These are phyloP conservation scores for Solenodon paradoxus DNA, from an alignment of 2,113 vertebrate species.

Conservation along the genomic window DNA sequence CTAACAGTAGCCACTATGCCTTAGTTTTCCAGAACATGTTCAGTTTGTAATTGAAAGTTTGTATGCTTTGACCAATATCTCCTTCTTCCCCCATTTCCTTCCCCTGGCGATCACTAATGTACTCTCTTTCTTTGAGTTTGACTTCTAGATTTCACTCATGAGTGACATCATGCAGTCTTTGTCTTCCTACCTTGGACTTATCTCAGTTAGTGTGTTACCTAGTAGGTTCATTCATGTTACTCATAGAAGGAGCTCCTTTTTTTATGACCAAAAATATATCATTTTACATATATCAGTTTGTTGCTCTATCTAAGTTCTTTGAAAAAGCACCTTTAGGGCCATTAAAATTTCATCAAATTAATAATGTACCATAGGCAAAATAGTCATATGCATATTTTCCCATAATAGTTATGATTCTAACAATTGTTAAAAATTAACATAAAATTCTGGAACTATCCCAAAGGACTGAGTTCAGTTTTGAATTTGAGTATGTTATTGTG, in stretches of 20 bases:
- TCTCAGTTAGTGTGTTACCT: background rate
- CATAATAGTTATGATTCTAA: background rate
- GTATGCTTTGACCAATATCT: background rate
- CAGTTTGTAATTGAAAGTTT: background rate
- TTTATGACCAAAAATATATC: background rate
- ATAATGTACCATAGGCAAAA: background rate
- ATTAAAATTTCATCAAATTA: conserved; percentile 33
- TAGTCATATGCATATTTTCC: background rate
- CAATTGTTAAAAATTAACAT: background rate
- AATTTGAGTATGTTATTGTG: background rate
- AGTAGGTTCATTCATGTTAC: background rate
- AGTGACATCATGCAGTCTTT: background rate
- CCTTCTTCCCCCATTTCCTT: background rate
- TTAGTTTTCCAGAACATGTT: background rate
- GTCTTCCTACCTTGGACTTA: background rate
- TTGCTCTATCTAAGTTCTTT: background rate
- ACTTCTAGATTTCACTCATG: background rate
- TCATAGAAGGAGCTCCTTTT: background rate
- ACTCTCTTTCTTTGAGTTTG: background rate
- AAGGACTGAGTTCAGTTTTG: background rate
- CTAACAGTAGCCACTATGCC: background rate
- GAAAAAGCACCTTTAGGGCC: background rate
- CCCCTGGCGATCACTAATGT: background rate
- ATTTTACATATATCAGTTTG: background rate
- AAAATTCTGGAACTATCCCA: background rate